A percentile compares a stretch with the other conserved stretches of the same genome.
These are phyloP conservation scores for Bubalus kerabau DNA, from an alignment of 2,113 vertebrate genomes.

Conservation along the genomic window DNA sequence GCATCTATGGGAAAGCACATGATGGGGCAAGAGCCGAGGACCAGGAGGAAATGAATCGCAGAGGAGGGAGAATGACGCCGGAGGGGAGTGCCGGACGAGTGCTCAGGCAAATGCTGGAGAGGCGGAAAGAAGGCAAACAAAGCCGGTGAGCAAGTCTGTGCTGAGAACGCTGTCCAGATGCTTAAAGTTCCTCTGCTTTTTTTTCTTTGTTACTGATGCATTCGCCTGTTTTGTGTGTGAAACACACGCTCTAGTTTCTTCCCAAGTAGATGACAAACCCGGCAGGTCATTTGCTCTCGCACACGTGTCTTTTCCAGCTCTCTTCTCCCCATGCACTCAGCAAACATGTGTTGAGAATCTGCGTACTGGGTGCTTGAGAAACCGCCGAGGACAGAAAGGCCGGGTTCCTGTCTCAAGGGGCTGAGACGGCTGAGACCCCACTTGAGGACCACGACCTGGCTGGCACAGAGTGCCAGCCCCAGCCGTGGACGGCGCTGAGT, in stretches of 20 bases:
- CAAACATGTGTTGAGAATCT: neutral
- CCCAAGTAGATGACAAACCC: neutral
- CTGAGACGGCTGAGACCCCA: neutral
- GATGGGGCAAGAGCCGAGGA: too few relatives aligned
- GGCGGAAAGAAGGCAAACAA: neutral
- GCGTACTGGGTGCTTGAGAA: neutral
- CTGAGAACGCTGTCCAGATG: neutral
- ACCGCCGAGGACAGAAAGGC: neutral
- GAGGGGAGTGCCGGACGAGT: accelerated
- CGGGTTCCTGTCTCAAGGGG: neutral
- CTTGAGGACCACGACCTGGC: neutral
- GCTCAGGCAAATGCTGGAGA: neutral
- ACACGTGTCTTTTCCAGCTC: neutral
- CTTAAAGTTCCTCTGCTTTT: accelerated
- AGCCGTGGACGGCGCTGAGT: accelerated
- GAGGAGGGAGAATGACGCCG: neutral
- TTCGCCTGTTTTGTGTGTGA: neutral
- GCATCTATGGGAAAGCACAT: neutral
- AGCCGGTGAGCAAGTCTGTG: neutral
- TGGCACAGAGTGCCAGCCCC: neutral
- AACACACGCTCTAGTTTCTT: neutral
- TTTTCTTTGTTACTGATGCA: neutral
- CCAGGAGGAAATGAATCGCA: neutral
- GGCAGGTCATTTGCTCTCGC: neutral
- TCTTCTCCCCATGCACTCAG: neutral